Evolutionary conservation across 2,888 invertebrate species (phyloP), one percentile per base, ranked within the genome.

Genomic region (Baccha elongata): DNA sequence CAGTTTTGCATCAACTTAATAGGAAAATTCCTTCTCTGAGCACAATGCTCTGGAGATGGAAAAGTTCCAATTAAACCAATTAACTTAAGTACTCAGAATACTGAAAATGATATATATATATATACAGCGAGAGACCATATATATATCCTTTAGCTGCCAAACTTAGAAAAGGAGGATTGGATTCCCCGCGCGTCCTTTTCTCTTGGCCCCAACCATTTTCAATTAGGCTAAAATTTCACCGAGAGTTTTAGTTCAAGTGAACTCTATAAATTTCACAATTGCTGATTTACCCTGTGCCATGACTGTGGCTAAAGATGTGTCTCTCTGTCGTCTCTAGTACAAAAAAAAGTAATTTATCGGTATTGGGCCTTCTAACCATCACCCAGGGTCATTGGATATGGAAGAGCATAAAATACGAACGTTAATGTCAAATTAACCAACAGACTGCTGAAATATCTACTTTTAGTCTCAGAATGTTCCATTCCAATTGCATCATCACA

Each of bases 381-480:
- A 52, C 13, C 50, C 13, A 48, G 48, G 21, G 11, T 13, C 35
- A 32, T n/a, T 7, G 3, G 35, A 3, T 53, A 53, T 37, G 48
- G 53, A 40, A 26, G 10, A 17, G 46, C 60, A 73, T 73, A 52
- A 72, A 79, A 73, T 79, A 46, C 67, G 6, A 79, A 53, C 67
- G 73, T 79, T 73, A 67, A 79, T 79, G 73, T 73, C 73, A 79
- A 79, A 73, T 79, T 79, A 79, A 79, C 73, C 73, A 79, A 62
- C 73, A 68, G 52, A 60, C 67, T 62, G 37, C 46, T 67, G 60
- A 46, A 75, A 35, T 29, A 53, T 52, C 65, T 19, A 32, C 19
- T 21, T n/a, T 6, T 3, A 15, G 48, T 15, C 21, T 15, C 15
- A 42, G 44, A 40, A 58, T 72, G 42, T 19, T 60, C 60, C 44